These are phyloP conservation scores for Staurois parvus DNA, from an alignment of 2,797 vertebrate genomes.

Conservation along the genomic window DNA sequence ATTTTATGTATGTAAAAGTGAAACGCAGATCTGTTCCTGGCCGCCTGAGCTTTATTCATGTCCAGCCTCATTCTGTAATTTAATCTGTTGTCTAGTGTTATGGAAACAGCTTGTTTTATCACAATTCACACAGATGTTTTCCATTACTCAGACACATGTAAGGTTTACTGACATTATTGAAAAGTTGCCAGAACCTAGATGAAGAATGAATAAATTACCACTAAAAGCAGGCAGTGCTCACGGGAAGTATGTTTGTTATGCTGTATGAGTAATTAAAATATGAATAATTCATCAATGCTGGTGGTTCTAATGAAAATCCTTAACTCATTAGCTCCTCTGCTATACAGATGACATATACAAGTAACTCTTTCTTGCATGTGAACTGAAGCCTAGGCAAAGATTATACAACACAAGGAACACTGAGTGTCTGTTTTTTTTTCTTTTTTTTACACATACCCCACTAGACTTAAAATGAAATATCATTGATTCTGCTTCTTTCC, in stretches of 20 bases:
- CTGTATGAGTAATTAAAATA: slow-evolving; percentile 37
- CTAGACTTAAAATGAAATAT: too few relatives aligned
- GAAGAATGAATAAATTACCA: slow-evolving; percentile 59
- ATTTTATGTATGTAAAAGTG: slow-evolving; percentile 9
- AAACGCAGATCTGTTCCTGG: slow-evolving; percentile 26
- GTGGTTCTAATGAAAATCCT: slow-evolving; percentile 25
- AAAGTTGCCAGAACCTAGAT: slow-evolving; percentile 43
- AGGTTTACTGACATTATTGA: slow-evolving; percentile 46
- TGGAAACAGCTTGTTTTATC: slow-evolving; percentile 52
- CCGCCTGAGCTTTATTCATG: slow-evolving; percentile 22
- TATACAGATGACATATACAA: not conserved
- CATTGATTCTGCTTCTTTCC: too few relatives aligned
- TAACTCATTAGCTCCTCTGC: slow-evolving; percentile 12
- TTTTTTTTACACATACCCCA: too few relatives aligned
- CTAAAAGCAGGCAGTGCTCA: slow-evolving; percentile 25
- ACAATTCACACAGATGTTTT: slow-evolving; percentile 56
- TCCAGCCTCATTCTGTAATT: slow-evolving; percentile 34
- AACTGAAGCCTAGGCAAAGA: too few relatives aligned
- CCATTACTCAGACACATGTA: slow-evolving; percentile 39
- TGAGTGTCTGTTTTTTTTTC: too few relatives aligned
- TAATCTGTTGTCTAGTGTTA: slow-evolving; percentile 54
- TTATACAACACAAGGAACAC: too few relatives aligned
- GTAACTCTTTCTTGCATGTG: too few relatives aligned
- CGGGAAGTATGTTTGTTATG: slow-evolving; percentile 10
- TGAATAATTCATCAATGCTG: slow-evolving; percentile 47